Conservation (phyloP, 2,113 vertebrate genomes). For the Crotalus tigris region DNA sequence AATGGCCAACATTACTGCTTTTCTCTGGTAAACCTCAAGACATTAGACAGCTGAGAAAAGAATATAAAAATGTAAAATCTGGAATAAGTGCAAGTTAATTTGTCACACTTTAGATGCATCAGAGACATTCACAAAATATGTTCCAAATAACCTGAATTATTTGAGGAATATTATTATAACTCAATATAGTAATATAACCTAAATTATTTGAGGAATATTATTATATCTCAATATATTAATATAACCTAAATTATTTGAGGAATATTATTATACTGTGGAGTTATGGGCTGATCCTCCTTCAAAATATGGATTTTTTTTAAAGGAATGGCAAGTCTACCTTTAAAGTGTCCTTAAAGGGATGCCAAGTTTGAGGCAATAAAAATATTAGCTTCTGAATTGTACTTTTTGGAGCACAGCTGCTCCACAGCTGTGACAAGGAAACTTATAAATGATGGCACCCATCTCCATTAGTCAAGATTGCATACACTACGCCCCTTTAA, state of each 20-base stretch:
- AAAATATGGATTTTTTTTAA: constrained; percentile 44
- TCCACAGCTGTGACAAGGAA: not conserved
- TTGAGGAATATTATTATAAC: too few relatives aligned
- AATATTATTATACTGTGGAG: constrained; percentile 4
- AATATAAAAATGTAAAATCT: constrained; percentile 26
- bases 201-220: too few relatives aligned
- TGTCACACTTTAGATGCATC: too few relatives aligned
- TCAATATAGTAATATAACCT: too few relatives aligned
- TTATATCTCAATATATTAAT: too few relatives aligned
- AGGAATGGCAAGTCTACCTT: constrained; percentile 50
- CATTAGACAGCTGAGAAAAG: constrained; percentile 7
- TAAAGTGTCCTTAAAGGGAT: constrained; percentile 36
- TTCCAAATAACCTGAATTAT: too few relatives aligned
- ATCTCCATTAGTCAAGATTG: not conserved
- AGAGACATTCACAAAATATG: too few relatives aligned
- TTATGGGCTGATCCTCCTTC: constrained; percentile 35
- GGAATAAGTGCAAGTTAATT: not conserved
- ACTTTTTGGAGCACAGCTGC: not conserved
- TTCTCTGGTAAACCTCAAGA: rapidly evolving
- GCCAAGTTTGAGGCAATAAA: constrained; percentile 11
- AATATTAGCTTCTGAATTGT: not conserved
- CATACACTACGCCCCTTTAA: not conserved
- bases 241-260: too few relatives aligned
- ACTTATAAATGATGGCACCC: not conserved
- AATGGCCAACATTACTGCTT: constrained; percentile 14